phyloP scores from a whole-genome alignment of 2,888 invertebrate species.

The Piscicola geometra region DNA sequence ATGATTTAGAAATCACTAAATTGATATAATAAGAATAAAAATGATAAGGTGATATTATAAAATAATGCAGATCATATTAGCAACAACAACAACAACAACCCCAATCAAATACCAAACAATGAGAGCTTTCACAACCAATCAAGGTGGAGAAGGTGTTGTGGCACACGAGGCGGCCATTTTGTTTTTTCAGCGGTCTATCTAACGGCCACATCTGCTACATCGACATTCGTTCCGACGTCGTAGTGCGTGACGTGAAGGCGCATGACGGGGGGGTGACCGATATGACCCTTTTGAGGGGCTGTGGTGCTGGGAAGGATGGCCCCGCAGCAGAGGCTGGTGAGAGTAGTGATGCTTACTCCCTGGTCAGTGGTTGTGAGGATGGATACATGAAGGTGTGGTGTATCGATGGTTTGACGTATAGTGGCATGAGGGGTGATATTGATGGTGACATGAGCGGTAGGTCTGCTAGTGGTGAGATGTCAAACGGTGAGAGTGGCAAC shows the following conservation, averaged over 20 bases:
- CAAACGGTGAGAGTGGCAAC: too few species aligned
- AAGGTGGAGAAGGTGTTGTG: constrained; percentile 83
- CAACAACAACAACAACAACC: too few species aligned
- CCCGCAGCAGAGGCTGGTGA: constrained; percentile 73
- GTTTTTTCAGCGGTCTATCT: constrained; percentile 67
- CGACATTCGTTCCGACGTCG: constrained; percentile 66
- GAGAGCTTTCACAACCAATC: too few species aligned
- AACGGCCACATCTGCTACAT: constrained; percentile 65
- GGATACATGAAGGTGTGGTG: constrained; percentile 84
- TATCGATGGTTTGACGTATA: constrained; percentile 39
- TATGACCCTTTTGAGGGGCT: constrained; percentile 60
- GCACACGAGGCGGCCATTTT: constrained; percentile 74
- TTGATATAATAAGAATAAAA: too few species aligned
- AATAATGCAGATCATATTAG: too few species aligned
- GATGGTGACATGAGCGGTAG: background rate
- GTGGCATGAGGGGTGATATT: background rate
- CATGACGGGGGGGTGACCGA: constrained; percentile 73
- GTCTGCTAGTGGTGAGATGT: constrained; percentile 41
- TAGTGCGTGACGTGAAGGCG: constrained; percentile 70
- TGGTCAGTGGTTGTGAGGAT: constrained; percentile 75
- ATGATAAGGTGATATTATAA: too few species aligned
- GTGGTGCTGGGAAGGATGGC: constrained; percentile 68
- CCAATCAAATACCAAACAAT: too few species aligned
- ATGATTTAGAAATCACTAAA: too few species aligned
- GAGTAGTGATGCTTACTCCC: constrained; percentile 67